These are phyloP conservation scores for Cryptocheilus praepositus DNA, from an alignment of 2,888 invertebrate genomes.

Conservation along the genomic window DNA sequence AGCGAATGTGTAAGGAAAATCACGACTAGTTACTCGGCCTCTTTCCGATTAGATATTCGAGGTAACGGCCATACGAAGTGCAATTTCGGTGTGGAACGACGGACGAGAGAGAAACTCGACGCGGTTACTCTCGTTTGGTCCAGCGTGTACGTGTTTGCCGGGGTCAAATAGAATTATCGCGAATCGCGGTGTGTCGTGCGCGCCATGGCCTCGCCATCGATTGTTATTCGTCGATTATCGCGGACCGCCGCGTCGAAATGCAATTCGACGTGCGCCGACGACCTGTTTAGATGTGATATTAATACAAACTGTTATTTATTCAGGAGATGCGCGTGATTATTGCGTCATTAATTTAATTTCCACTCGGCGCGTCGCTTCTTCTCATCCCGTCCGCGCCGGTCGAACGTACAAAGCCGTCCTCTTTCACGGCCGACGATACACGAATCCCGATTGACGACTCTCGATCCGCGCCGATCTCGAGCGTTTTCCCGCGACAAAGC, in stretches of 20 bases:
- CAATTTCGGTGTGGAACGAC: too few species aligned
- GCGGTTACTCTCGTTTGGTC: background rate
- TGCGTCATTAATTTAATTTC: conserved; percentile 61
- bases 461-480: conserved; percentile 6
- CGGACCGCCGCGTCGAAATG: conserved; percentile 29
- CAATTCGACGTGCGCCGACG: conserved; percentile 25
- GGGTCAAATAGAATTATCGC: conserved; percentile 58
- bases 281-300: conserved; percentile 57
- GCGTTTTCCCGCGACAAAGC: conserved; percentile 10
- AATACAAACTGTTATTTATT: conserved; percentile 61
- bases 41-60: too few species aligned
- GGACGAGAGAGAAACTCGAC: background rate
- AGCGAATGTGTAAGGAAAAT: too few species aligned
- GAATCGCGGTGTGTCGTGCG: conserved; percentile 29
- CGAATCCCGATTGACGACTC: too few species aligned
- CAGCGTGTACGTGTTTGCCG: conserved; percentile 37
- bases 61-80: too few species aligned
- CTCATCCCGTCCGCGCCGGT: background rate
- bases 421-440: conserved; percentile 3
- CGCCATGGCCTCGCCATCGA: conserved; percentile 17
- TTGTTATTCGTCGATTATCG: conserved; percentile 59
- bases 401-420: conserved; percentile 13
- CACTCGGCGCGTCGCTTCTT: background rate
- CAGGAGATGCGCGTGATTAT: conserved; percentile 54
- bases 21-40: too few species aligned